Base-by-base conservation (phyloP, 2,888 invertebrate species). In the Hirtodrosophila alboralis region DNA sequence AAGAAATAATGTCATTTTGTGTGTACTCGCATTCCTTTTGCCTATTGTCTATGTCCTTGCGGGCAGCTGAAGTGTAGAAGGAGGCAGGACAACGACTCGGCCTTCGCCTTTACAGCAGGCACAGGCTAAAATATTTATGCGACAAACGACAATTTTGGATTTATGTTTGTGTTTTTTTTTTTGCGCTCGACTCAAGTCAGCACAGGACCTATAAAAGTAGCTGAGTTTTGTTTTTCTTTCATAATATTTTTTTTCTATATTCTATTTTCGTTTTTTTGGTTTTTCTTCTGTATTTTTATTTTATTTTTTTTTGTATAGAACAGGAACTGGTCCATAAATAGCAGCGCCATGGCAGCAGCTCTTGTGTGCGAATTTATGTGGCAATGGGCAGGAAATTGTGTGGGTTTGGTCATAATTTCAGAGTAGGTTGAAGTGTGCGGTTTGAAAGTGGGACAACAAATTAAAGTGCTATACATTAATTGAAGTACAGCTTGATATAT, bases 71-170 rank as follows among this genome's bases (percentile, higher is more conserved):
- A 16, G 26, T n/a, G 6, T 4, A 0, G n/a, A 9, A 1, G 13
- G 1, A 13, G 18, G 10, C 0, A 12, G 12, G 10, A 10, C 7
- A 4, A 40, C 3, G 31, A 28, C 31, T 30, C 14, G 41, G 28
- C 53, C 47, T 58, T 63, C 51, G 61, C 65, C 73, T 65, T 74
- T 53, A n/a, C n/a, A n/a, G n/a, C 66, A 72, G 64, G 40, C 58
- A 51, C 63, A 44, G 54, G 56, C 84, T 84, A 72, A 83, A 86
- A 81, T 81, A 81, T 81, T 81, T 81, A 86, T 81, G 81, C 81
- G 86, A 84, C 86, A 84, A 86, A 78, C 77, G 81, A 75, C 81
- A 83, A 84, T 86, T 86, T 84, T 72, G 81, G 86, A 83, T 83
- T 83, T 83, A 83, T 83, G 86, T 65, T 53, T 49, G 65, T 77